Conservation (phyloP, 2,113 vertebrate genomes). For the Colaptes auratus region DNA sequence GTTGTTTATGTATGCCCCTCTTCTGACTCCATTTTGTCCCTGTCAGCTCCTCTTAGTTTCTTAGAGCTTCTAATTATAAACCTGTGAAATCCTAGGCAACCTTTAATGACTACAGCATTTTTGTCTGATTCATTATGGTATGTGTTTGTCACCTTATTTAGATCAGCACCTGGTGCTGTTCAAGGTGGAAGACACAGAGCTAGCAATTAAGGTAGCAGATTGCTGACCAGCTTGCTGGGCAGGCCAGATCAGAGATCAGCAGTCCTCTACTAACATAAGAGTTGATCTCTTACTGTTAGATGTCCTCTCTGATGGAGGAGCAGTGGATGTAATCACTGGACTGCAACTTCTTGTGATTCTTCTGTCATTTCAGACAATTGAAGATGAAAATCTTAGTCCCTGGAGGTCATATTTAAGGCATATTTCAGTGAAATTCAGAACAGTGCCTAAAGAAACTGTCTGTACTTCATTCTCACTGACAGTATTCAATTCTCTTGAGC, state of each 20-base stretch:
- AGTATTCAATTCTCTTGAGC: neutral
- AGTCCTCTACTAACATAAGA: neutral
- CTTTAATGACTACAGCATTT: neutral
- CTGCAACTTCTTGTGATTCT: neutral
- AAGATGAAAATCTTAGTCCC: neutral
- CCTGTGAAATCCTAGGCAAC: slow-evolving; percentile 8
- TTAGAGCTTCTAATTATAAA: slow-evolving; percentile 23
- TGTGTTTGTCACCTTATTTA: slow-evolving; percentile 20
- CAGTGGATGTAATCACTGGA: neutral
- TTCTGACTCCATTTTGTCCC: slow-evolving; percentile 10
- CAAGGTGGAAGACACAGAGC: neutral
- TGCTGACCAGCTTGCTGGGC: slow-evolving; percentile 9
- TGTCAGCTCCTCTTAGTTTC: neutral
- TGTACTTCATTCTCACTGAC: slow-evolving; percentile 18
- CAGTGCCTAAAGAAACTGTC: neutral
- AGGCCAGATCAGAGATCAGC: neutral
- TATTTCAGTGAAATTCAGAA: neutral
- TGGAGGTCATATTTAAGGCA: neutral
- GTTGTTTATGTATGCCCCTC: neutral
- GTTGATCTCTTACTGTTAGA: neutral
- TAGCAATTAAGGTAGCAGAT: slow-evolving; percentile 10
- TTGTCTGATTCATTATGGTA: neutral
- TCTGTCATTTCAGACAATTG: neutral
- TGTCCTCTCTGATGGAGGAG: neutral
- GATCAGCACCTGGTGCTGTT: slow-evolving; percentile 31